Conservation (phyloP, 2,113 vertebrate genomes). For the Entomyzon cyanotis region DNA sequence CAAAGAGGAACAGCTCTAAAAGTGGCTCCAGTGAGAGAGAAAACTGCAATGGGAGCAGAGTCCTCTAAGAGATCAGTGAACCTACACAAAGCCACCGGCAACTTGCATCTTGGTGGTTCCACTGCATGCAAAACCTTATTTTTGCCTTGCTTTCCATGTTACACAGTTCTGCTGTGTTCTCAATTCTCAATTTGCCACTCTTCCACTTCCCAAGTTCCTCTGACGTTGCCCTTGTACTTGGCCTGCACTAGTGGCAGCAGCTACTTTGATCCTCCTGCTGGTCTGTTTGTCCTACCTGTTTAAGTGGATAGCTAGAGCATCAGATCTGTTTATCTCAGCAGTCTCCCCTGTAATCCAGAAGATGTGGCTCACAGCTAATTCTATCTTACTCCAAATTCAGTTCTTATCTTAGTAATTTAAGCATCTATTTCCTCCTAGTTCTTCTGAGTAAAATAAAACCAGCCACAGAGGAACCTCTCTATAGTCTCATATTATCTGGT, state of each 20-base stretch:
- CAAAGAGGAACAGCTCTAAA: neutral
- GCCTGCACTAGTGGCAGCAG: neutral
- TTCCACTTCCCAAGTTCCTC: neutral
- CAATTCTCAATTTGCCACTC: neutral
- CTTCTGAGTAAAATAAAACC: neutral
- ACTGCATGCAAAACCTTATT: neutral
- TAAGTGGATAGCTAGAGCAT: constrained; percentile 2
- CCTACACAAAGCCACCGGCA: neutral
- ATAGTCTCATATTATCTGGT: neutral
- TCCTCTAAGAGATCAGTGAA: neutral
- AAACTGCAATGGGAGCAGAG: neutral
- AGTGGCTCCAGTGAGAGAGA: neutral
- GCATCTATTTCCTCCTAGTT: neutral
- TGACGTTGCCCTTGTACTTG: neutral
- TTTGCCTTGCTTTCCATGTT: neutral
- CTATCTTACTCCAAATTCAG: constrained; percentile 29
- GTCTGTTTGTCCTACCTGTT: neutral
- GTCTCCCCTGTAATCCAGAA: constrained; percentile 28
- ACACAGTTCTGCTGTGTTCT: neutral
- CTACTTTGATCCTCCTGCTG: neutral
- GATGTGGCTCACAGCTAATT: neutral
- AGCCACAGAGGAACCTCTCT: neutral
- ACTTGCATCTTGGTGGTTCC: neutral
- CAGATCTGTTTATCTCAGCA: neutral
- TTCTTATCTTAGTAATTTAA: constrained; percentile 12